Conservation (phyloP, 2,888 invertebrate species). For the Cataglyphis livida region DNA sequence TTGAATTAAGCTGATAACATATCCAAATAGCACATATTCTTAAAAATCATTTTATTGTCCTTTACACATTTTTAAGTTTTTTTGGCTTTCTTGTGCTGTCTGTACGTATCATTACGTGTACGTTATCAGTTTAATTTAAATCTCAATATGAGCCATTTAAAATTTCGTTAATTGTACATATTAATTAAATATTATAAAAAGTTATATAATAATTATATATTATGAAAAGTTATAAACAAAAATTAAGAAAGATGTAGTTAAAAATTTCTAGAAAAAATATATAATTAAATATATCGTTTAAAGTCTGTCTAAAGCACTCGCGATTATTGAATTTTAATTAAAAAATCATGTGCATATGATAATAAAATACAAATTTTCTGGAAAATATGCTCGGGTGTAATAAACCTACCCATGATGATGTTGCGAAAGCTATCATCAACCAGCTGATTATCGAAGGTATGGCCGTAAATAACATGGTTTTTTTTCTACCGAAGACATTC, state of each 20-base stretch:
- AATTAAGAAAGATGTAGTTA: neutral
- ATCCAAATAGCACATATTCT: neutral
- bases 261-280: neutral
- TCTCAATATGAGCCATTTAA: neutral
- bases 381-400: neutral
- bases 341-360: neutral
- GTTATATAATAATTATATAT: neutral
- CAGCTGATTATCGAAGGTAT: neutral
- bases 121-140: neutral
- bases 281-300: neutral
- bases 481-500: conserved; percentile 68
- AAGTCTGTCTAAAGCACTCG: neutral
- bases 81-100: too few relatives aligned
- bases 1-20: neutral
- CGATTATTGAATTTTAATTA: neutral
- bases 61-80: too few relatives aligned
- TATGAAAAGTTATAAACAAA: neutral
- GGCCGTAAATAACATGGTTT: conserved; percentile 49
- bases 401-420: conserved; percentile 59
- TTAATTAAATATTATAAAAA: neutral
- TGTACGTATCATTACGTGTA: neutral
- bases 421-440: conserved; percentile 55
- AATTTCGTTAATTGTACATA: neutral
- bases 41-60: too few relatives aligned
- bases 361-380: neutral